phyloP scores from a whole-genome alignment of 2,888 invertebrate genomes.

The Macaria liturata region DNA sequence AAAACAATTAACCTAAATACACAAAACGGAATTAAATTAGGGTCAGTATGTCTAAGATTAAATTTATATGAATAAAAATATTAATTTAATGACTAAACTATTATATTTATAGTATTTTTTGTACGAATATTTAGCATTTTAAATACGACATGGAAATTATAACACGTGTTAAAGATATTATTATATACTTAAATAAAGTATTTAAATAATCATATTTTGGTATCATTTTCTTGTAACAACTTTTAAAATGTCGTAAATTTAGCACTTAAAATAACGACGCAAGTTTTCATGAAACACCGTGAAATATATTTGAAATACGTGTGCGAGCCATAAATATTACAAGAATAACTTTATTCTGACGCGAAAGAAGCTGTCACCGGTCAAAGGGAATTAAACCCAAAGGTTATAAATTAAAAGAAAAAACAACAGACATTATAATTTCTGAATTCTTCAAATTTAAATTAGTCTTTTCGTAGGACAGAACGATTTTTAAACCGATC shows the following conservation, averaged over 20 bases:
- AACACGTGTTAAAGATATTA: conserved; percentile 6
- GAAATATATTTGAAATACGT: no score
- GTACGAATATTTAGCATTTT: no score
- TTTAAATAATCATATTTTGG: conserved; percentile 3
- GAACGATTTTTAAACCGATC: conserved; percentile 10
- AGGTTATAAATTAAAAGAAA: conserved; percentile 3
- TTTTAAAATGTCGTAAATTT: conserved; percentile 9
- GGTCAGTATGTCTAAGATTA: no score
- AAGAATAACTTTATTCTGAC: conserved; percentile 1
- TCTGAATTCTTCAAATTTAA: conserved; percentile 13
- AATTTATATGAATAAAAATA: no score
- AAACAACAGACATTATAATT: conserved; percentile 11
- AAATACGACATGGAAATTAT: no score
- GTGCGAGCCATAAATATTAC: no score
- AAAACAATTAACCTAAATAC: no score
- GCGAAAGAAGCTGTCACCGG: neutral
- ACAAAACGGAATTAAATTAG: no score
- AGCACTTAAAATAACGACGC: neutral
- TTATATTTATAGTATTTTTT: no score
- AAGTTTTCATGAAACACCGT: no score
- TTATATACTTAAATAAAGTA: conserved; percentile 5
- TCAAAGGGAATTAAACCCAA: conserved; percentile 1
- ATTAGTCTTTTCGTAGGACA: conserved; percentile 8
- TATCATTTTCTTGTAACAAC: neutral
- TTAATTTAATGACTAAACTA: no score